A percentile compares a stretch with the other conserved stretches of the same genome.
phyloP scores from a whole-genome alignment of 2,113 vertebrate species.

The Mesoclemmys tuberculata region DNA sequence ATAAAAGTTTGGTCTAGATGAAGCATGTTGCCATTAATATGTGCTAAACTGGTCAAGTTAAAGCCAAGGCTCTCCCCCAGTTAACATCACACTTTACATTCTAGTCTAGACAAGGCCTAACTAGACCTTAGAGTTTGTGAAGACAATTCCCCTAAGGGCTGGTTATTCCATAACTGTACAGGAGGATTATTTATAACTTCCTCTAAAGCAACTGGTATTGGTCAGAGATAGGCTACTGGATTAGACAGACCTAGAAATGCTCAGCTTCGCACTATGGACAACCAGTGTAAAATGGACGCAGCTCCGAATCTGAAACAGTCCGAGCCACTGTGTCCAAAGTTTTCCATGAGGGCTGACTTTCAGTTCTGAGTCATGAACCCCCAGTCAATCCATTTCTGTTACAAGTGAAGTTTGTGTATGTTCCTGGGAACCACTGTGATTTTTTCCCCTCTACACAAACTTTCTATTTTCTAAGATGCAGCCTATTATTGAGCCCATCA shows the following conservation, averaged over 20 bases:
- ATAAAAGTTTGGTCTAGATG: not conserved
- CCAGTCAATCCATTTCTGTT: not conserved
- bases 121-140: too few relatives aligned
- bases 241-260: constrained; percentile 16
- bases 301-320: not conserved
- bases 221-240: not conserved
- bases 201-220: constrained; percentile 6
- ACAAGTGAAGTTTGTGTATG: not conserved
- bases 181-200: not conserved
- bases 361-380: not conserved
- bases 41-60: constrained; percentile 15
- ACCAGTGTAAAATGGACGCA: not conserved
- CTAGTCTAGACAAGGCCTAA: not conserved
- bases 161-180: not conserved
- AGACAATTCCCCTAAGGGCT: not conserved
- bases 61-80: not conserved
- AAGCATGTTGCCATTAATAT: not conserved
- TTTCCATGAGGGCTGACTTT: not conserved
- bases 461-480: not conserved
- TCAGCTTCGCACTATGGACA: not conserved
- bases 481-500: not conserved
- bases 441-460: not conserved
- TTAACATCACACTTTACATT: not conserved
- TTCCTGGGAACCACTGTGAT: not conserved
- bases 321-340: not conserved